Evolutionary conservation across 2,113 vertebrate genomes (phyloP).

Genomic region (Chaetorhynchus papuensis): DNA sequence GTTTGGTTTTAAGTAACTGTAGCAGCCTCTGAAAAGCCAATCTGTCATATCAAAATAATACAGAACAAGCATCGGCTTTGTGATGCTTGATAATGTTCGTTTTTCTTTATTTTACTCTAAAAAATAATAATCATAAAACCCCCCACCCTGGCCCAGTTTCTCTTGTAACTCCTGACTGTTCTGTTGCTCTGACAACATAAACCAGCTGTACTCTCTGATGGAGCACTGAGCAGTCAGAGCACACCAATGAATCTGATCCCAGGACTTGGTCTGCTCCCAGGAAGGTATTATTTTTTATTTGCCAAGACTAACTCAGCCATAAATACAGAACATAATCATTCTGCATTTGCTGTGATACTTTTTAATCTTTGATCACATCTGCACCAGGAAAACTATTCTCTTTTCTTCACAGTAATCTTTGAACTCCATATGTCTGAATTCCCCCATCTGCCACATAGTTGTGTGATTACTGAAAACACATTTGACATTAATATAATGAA

Average conservation of each 20-base stretch:
- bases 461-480: background rate
- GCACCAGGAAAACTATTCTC: background rate
- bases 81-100: background rate
- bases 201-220: background rate
- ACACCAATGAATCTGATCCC: background rate
- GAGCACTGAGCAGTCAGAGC: background rate
- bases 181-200: background rate
- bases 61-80: background rate
- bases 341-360: background rate
- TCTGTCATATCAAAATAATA: background rate
- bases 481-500: background rate
- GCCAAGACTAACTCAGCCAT: background rate
- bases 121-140: background rate
- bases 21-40: background rate
- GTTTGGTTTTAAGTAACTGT: background rate
- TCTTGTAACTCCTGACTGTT: background rate
- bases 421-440: background rate
- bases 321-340: background rate
- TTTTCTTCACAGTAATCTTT: background rate
- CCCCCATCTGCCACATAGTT: background rate
- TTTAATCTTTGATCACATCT: background rate
- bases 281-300: background rate
- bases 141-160: fast-evolving
- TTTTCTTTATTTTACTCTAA: background rate
- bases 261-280: background rate